Conservation (phyloP, 2,113 vertebrate species). For the Rhineura floridana region DNA sequence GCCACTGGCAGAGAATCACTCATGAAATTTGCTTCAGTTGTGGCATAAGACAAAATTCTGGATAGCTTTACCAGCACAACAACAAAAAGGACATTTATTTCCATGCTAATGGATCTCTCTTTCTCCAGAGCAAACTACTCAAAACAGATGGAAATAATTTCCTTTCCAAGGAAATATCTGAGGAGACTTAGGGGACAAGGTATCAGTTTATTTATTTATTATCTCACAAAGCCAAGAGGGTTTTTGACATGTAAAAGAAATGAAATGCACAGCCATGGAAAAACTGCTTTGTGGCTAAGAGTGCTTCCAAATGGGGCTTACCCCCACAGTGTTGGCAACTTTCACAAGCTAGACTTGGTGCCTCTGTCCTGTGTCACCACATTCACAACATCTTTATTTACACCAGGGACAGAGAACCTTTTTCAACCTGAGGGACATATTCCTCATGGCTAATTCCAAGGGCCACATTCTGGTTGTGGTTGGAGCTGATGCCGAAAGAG, state of each 20-base stretch:
- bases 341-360: background rate
- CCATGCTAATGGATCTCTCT: slow-evolving; percentile 18
- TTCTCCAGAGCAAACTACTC: background rate
- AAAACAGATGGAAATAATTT: slow-evolving; percentile 18
- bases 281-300: background rate
- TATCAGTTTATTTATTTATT: background rate
- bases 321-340: background rate
- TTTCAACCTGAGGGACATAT: background rate
- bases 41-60: background rate
- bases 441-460: background rate
- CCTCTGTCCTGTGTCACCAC: too few relatives aligned
- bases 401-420: background rate
- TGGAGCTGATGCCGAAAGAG: background rate
- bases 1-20: slow-evolving; percentile 20
- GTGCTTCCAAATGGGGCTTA: background rate
- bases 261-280: background rate
- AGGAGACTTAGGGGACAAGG: background rate
- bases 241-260: background rate
- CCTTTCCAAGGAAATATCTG: slow-evolving; percentile 11
- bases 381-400: background rate
- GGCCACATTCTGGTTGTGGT: background rate
- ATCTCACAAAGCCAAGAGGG: background rate
- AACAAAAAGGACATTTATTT: slow-evolving; percentile 6
- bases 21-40: slow-evolving; percentile 33
- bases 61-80: background rate